These are phyloP conservation scores for Bimastos eiseni DNA, from an alignment of 2,888 invertebrate genomes.

Conservation along the genomic window DNA sequence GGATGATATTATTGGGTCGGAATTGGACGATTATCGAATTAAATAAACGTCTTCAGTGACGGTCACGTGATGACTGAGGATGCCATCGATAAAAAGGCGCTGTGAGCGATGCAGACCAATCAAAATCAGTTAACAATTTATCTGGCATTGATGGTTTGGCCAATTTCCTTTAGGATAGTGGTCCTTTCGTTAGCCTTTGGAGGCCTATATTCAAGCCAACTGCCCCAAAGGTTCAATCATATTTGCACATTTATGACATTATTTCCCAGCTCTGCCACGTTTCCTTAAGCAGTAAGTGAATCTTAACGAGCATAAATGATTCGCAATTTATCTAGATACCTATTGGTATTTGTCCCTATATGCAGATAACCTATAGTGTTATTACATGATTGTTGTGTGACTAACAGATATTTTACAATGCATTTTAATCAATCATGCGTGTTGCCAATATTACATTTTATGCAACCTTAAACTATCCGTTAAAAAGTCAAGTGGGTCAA, in stretches of 20 bases:
- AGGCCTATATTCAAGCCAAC: neutral
- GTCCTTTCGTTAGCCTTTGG: neutral
- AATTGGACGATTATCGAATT: slow-evolving; percentile 4
- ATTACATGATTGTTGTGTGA: neutral
- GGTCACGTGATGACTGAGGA: neutral
- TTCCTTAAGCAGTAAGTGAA: neutral
- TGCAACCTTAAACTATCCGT: no score
- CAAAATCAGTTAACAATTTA: neutral
- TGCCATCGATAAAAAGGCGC: neutral
- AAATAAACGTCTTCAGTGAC: neutral
- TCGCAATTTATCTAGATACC: neutral
- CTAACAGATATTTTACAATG: neutral
- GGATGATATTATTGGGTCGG: neutral
- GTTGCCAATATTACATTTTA: no score
- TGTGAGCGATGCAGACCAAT: neutral
- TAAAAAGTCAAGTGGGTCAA: no score
- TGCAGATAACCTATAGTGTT: neutral
- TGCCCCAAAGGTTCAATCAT: neutral
- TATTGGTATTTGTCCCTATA: neutral
- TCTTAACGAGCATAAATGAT: neutral
- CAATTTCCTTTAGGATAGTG: neutral
- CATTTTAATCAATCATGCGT: neutral
- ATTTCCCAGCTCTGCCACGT: neutral
- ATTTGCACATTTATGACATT: neutral
- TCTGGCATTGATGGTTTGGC: neutral